These are phyloP conservation scores for Gasterosteus nipponicus DNA, from an alignment of 2,113 vertebrate species.

Conservation along the genomic window DNA sequence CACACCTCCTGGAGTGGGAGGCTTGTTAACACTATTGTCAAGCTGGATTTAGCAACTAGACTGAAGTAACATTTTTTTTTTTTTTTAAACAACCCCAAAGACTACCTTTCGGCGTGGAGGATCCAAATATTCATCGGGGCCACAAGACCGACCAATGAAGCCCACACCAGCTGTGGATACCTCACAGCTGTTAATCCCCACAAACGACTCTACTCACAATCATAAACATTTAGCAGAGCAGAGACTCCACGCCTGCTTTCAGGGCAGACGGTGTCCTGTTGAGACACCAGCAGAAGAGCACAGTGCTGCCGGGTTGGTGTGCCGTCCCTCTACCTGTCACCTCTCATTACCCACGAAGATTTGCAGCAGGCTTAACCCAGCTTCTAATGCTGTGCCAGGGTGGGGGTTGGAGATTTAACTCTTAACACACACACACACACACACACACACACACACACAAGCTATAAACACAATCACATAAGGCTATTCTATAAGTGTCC, in stretches of 20 bases:
- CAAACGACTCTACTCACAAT: background rate
- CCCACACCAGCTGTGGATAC: background rate
- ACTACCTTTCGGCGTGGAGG: background rate
- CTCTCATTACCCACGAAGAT: conserved; percentile 71
- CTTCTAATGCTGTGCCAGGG: conserved; percentile 50
- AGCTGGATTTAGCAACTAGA: background rate
- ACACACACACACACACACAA: conserved; percentile 42
- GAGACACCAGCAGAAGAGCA: conserved; percentile 9
- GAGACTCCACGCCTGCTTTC: background rate
- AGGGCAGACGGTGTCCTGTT: background rate
- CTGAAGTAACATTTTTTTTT: background rate
- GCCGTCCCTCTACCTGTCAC: conserved; percentile 59
- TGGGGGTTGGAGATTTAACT: conserved; percentile 62
- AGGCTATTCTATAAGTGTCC: conserved; percentile 29
- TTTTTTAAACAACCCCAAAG: background rate
- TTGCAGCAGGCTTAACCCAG: conserved; percentile 70
- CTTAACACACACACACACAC: conserved; percentile 12
- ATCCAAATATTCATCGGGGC: background rate
- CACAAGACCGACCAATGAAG: background rate
- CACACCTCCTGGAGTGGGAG: conserved; percentile 1
- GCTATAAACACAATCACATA: conserved; percentile 33
- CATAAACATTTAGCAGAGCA: background rate
- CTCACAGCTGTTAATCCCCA: conserved; percentile 2
- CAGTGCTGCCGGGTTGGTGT: conserved; percentile 22
- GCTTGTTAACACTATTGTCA: conserved; percentile 3